Percentiles rank a stretch among this genome's conserved stretches.
These are phyloP conservation scores for Xerus rutilus DNA, from an alignment of 2,797 vertebrate genomes.

Conservation along the genomic window DNA sequence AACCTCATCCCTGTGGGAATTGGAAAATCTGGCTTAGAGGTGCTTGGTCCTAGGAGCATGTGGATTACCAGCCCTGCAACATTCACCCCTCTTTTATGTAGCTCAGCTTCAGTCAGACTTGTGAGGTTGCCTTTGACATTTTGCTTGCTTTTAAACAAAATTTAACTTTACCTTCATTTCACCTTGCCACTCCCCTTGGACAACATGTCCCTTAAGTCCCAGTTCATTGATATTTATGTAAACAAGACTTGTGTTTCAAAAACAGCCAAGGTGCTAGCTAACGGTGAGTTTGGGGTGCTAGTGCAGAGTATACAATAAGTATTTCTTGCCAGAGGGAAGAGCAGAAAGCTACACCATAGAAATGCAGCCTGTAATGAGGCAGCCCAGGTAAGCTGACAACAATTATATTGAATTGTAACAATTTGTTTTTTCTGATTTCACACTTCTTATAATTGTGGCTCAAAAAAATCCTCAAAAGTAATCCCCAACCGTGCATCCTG, in stretches of 20 bases:
- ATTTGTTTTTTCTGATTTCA: neutral
- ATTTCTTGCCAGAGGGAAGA: neutral
- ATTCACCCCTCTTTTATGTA: neutral
- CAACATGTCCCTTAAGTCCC: neutral
- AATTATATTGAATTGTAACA: neutral
- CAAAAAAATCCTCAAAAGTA: neutral
- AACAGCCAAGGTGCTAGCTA: neutral
- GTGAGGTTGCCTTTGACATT: neutral
- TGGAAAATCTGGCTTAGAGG: neutral
- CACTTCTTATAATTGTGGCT: neutral
- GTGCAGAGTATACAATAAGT: neutral
- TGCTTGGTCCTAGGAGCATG: neutral
- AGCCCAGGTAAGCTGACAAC: neutral
- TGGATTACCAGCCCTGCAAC: neutral
- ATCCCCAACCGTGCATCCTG: neutral
- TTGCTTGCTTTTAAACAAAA: neutral
- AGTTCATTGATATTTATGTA: neutral
- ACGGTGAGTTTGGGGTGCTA: neutral
- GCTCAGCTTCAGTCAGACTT: neutral
- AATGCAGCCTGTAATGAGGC: neutral
- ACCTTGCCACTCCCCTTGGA: neutral
- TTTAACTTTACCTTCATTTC: neutral
- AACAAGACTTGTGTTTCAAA: neutral
- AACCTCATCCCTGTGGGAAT: neutral
- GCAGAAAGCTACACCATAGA: neutral